A percentile compares a stretch with the other conserved stretches of the same genome.
phyloP scores from a whole-genome alignment of 1,140 invertebrate species.

The Heliconius congener region DNA sequence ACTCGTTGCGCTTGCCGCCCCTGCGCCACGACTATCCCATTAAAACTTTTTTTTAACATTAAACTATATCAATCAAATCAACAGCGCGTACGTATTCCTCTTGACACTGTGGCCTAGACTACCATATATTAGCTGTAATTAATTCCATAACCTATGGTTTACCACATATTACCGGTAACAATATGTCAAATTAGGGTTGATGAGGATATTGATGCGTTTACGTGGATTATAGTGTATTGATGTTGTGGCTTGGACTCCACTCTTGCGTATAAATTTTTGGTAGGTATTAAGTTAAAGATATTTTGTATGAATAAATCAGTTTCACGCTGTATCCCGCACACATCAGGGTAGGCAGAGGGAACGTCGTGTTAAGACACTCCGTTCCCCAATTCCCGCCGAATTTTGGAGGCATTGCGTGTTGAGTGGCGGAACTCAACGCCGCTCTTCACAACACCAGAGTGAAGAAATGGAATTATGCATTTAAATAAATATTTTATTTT shows the following conservation, averaged over 20 bases:
- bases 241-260: not conserved
- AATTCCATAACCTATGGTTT: slow-evolving; percentile 26
- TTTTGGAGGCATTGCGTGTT: too few species aligned
- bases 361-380: too few species aligned
- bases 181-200: slow-evolving; percentile 26
- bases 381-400: too few species aligned
- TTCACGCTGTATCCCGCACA: too few species aligned
- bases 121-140: slow-evolving; percentile 25
- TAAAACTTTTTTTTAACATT: not conserved
- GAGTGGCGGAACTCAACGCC: too few species aligned
- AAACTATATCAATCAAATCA: not conserved
- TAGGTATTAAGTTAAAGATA: not conserved
- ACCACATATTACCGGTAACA: slow-evolving; percentile 27
- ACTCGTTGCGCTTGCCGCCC: not conserved
- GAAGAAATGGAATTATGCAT: too few species aligned
- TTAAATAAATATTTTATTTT: too few species aligned
- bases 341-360: too few species aligned
- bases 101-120: slow-evolving; percentile 4
- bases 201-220: slow-evolving; percentile 16
- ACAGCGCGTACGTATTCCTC: not conserved
- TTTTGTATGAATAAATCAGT: too few species aligned
- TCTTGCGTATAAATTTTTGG: not conserved
- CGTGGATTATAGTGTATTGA: not conserved
- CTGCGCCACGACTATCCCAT: not conserved
- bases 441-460: too few species aligned